Base-by-base conservation (phyloP, 1,140 invertebrate genomes). In the Scaptomyza graminum region DNA sequence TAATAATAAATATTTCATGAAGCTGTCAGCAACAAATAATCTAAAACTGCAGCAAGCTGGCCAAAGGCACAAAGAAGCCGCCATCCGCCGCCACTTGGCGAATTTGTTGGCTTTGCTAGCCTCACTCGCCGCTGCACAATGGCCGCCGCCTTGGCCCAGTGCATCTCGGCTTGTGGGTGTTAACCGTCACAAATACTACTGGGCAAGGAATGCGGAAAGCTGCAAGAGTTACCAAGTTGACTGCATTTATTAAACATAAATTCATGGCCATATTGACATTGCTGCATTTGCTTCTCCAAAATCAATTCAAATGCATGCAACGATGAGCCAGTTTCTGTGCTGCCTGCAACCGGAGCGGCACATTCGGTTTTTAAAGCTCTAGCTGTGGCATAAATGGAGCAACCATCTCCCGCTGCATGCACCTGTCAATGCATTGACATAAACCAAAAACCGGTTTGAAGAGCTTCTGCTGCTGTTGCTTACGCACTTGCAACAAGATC, bases 1-100 rank as follows among this genome's bases (percentile, higher is more conserved):
- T 87, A 88, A 87, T 87, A 89, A 88, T 88, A 88, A 88, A 88
- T 88, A 89, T 88, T 88, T 88, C 83, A 88, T 88, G 83, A 88
- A 88, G 83, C 83, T 88, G 83, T 88, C 83, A 88, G 83, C 84
- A 88, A 88, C 83, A 88, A 88, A 88, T 88, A 88, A 88, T 87
- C 83, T 88, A 87, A 84, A 84, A 87, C 82, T 84, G 81, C 72
- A 64, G 60, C 68, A 64, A 55, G 81, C 79, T 84, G 76, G 62
- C 80, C 79, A 79, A 79, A 85, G 72, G 76, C 82, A 87, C 78
- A 87, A 87, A 88, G 79, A 70, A 87, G 83, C 74, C 78, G 83
- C 78, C 78, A 72, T 74, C 18, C 18, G 18, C 43, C 64, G 41
- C 31, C 34, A 52, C 51, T 44, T 55, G 22, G 11, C 54, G 56